A percentile compares a stretch with the other conserved stretches of the same genome.
Conservation (phyloP, 1,140 invertebrate species). For the Zaprionus tsacasi region DNA sequence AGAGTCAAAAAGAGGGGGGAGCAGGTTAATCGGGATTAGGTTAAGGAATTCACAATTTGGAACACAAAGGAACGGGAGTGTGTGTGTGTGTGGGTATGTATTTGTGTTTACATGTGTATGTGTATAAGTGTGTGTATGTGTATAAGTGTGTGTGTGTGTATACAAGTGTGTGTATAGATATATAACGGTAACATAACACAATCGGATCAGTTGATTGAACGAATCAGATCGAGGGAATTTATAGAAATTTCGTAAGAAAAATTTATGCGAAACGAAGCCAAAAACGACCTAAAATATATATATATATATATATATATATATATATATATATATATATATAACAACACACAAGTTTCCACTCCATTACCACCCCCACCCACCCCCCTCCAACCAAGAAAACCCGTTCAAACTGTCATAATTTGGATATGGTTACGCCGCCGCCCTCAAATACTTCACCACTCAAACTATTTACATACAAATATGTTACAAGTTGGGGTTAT, state of each 20-base stretch:
- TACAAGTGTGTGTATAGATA: slow-evolving; percentile 16
- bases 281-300: slow-evolving; percentile 13
- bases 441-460: neutral
- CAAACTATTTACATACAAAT: neutral
- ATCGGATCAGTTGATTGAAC: slow-evolving; percentile 7
- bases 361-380: neutral
- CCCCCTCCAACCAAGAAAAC: neutral
- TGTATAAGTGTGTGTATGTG: neutral
- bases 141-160: slow-evolving; percentile 4
- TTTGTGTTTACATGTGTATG: slow-evolving; percentile 3
- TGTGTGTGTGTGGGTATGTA: neutral
- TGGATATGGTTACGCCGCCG: neutral
- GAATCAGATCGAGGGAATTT: neutral
- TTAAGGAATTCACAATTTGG: neutral
- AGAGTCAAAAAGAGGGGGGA: neutral
- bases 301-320: too few relatives aligned
- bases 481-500: neutral
- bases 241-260: neutral
- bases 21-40: neutral
- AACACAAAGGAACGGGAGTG: neutral
- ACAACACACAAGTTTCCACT: slow-evolving; percentile 21
- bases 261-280: slow-evolving; percentile 5
- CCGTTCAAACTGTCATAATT: neutral
- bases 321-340: too few relatives aligned
- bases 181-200: neutral